Conservation (phyloP, 1,140 invertebrate species). For the Drosophila nasuta region DNA sequence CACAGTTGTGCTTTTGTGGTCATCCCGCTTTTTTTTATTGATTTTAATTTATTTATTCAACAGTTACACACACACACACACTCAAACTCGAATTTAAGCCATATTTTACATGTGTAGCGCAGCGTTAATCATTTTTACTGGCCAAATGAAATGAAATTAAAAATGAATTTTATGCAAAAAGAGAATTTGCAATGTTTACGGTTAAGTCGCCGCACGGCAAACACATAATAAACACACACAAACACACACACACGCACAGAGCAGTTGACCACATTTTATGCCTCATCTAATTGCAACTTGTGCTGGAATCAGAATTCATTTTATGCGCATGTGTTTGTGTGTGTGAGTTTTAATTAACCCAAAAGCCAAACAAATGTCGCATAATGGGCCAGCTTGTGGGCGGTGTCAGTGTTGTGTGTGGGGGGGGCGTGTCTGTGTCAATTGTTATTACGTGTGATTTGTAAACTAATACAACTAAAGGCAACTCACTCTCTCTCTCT, state of each 20-base stretch:
- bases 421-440: constrained; percentile 58
- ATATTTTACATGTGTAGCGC: constrained; percentile 43
- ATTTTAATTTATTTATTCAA: constrained; percentile 83
- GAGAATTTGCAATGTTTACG: constrained; percentile 50
- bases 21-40: constrained; percentile 63
- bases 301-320: constrained; percentile 58
- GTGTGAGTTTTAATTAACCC: constrained; percentile 75
- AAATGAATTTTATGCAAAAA: constrained; percentile 71
- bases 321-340: constrained; percentile 37
- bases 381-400: constrained; percentile 39
- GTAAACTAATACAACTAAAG: constrained; percentile 70
- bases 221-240: constrained; percentile 28
- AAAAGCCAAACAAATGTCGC: constrained; percentile 78
- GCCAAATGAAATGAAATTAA: constrained; percentile 75
- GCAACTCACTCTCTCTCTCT: constrained; percentile 1
- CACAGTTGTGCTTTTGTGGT: constrained; percentile 37
- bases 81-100: neutral
- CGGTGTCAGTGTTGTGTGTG: neutral
- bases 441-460: constrained; percentile 82
- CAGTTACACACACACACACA: constrained; percentile 30
- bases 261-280: constrained; percentile 65
- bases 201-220: constrained; percentile 30
- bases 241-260: constrained; percentile 44
- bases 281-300: constrained; percentile 63
- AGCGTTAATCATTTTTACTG: constrained; percentile 76